These are phyloP conservation scores for Rallus limicola DNA, from an alignment of 2,113 vertebrate genomes.

Conservation along the genomic window DNA sequence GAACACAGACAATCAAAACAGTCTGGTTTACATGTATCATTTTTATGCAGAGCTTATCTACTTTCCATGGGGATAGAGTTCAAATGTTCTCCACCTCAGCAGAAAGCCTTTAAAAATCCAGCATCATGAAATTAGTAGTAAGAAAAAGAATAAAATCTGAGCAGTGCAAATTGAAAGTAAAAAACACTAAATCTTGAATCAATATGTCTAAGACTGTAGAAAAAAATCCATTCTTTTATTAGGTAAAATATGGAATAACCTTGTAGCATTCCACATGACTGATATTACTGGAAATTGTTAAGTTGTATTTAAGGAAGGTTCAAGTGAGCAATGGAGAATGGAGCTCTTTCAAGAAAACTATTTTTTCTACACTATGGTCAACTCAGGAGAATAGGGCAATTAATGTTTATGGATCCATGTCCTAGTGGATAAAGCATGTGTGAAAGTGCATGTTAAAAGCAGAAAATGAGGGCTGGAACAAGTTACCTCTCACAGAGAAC, in stretches of 20 bases:
- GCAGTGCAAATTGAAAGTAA: background rate
- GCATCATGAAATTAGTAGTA: background rate
- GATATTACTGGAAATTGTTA: background rate
- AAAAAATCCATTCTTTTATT: background rate
- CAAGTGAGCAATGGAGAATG: background rate
- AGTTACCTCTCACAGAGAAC: background rate
- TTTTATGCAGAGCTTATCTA: background rate
- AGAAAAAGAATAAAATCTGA: background rate
- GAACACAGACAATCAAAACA: background rate
- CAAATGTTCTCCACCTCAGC: background rate
- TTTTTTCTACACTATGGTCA: background rate
- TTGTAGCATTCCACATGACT: background rate
- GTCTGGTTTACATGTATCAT: background rate
- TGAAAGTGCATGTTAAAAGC: background rate
- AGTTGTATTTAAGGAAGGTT: background rate
- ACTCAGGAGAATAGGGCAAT: background rate
- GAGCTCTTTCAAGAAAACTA: background rate
- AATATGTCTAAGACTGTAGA: background rate
- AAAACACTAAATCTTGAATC: background rate
- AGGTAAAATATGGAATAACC: background rate
- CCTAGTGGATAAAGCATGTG: background rate
- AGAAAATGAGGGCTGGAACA: background rate
- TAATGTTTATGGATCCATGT: background rate
- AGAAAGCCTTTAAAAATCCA: background rate
- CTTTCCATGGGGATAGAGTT: background rate